Base-by-base conservation (phyloP, 2,797 vertebrate genomes). In the Alca torda region DNA sequence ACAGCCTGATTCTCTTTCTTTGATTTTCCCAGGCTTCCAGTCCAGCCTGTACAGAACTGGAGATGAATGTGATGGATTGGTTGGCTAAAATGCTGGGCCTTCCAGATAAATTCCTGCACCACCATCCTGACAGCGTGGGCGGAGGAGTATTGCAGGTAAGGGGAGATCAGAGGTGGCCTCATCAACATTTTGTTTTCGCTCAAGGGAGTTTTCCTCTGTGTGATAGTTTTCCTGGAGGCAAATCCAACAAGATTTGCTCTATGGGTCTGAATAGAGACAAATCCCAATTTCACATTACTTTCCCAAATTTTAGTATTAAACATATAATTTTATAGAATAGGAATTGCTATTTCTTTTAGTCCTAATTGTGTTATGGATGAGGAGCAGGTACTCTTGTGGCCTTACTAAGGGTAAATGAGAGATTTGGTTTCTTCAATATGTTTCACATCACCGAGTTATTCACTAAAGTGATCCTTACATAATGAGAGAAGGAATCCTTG, bases 1-100 rank as follows among this genome's bases (percentile, higher is more conserved):
- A 50, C 37, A 87, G 37, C 15, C 30, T 74, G 20, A 53, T 56
- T 86, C 4, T 56, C 20, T 51, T 30, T 74, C 19, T 21, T 60
- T 26, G 4, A 3, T 83, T 85, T 79, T 92, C 90, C 41, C 96
- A 99, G 99, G 99, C 99, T 4, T 99, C 99, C 57, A 99, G 99
- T 84, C 99, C 99, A 45, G 99, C 98, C 2, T 99, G 99, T 90
- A 99, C 99, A 23, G 99, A 99, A 84, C 96, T 99, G 97, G 99
- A 99, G 97, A 99, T 99, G 97, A 98, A 98, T 37, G 97, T 99
- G 84, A 98, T 99, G 99, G 99, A 99, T 95, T 99, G 99, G 99
- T 88, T 99, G 95, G 99, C 99, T 79, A 99, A 99, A 98, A 99
- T 99, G 77, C 97, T 99, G 82, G 99, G 99, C 6, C 99, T 99